Evolutionary conservation across 2,113 vertebrate genomes (phyloP).

Genomic region (Benthochromis sp.): DNA sequence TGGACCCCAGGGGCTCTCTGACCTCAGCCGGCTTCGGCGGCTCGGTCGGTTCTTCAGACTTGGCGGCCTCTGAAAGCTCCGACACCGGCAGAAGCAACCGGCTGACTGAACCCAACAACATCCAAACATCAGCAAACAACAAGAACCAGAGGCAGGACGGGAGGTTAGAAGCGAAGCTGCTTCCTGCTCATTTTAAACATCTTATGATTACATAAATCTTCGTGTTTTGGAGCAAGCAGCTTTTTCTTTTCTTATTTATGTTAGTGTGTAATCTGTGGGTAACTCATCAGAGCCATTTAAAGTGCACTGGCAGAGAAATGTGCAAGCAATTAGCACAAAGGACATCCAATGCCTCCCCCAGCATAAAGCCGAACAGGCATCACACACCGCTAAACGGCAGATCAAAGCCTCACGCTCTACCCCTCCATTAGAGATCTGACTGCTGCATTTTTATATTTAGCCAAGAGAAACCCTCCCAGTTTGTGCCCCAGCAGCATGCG

Average conservation of each 20-base stretch:
- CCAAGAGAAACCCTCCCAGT: constrained; percentile 33
- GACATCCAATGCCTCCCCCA: constrained; percentile 27
- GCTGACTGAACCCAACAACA: neutral
- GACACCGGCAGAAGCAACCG: neutral
- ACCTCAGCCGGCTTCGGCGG: neutral
- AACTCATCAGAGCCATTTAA: neutral
- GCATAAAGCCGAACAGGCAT: constrained; percentile 25
- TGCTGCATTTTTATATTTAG: constrained; percentile 40
- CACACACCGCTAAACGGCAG: constrained; percentile 29
- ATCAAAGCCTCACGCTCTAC: constrained; percentile 46
- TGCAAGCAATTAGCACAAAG: constrained; percentile 52
- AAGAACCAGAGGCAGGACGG: neutral
- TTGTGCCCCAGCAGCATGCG: constrained; percentile 5
- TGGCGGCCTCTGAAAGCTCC: neutral
- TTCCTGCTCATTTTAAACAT: neutral
- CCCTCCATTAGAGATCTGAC: constrained; percentile 42
- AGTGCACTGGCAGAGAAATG: constrained; percentile 21
- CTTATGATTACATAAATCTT: neutral
- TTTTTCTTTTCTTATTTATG: neutral
- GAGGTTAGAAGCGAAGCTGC: neutral
- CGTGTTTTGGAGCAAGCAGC: neutral
- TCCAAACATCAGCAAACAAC: neutral
- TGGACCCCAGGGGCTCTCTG: neutral
- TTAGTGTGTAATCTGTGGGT: constrained; percentile 1
- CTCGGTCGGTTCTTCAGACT: neutral